These are phyloP conservation scores for Agrotis ipsilon DNA, from an alignment of 2,888 invertebrate species.

Conservation along the genomic window DNA sequence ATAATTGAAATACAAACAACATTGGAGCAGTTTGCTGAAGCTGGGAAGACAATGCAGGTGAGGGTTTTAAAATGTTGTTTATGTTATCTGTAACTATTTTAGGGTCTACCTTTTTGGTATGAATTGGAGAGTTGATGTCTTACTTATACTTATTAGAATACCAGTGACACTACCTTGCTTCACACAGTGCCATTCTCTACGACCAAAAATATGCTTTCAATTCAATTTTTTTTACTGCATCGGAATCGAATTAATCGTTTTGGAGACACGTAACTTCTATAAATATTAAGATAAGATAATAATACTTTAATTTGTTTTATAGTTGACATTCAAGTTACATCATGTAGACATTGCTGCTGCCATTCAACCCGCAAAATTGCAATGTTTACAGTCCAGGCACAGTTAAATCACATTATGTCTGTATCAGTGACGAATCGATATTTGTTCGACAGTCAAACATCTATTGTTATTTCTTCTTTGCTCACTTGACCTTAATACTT, in stretches of 20 bases:
- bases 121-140: background rate
- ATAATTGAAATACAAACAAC: conserved; percentile 94
- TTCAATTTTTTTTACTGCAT: too few relatives aligned
- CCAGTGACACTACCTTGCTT: too few relatives aligned
- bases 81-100: too few relatives aligned
- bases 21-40: conserved; percentile 94
- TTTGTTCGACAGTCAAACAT: conserved; percentile 8
- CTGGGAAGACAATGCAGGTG: conserved; percentile 95
- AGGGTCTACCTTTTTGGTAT: background rate
- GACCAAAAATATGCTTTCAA: too few relatives aligned
- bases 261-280: too few relatives aligned
- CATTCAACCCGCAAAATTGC: conserved; percentile 12
- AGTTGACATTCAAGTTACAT: background rate
- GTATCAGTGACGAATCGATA: conserved; percentile 17
- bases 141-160: background rate
- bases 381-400: conserved; percentile 10
- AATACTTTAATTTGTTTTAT: too few relatives aligned
- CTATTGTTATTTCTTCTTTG: conserved; percentile 7
- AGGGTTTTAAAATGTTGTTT: background rate
- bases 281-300: too few relatives aligned
- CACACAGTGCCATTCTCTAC: too few relatives aligned
- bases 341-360: background rate
- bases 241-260: too few relatives aligned
- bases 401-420: background rate
- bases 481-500: conserved; percentile 12